Evolutionary conservation across 2,888 invertebrate species (phyloP).

Genomic region (Amphipyra tragopoginis): DNA sequence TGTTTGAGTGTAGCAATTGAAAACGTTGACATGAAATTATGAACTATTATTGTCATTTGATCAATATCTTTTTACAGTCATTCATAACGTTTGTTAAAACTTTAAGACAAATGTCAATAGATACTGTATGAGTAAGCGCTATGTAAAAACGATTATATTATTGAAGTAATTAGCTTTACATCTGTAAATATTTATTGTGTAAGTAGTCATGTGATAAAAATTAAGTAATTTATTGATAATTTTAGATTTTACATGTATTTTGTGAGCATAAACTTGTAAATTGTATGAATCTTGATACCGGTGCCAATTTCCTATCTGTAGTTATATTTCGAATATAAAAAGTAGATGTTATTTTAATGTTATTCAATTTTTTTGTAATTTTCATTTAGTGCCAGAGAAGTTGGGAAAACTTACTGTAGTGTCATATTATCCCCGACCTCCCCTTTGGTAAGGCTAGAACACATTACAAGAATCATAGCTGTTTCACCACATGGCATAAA

Average conservation of each 20-base stretch:
- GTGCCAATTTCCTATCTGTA: slow-evolving; percentile 78
- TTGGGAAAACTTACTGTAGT: slow-evolving; percentile 6
- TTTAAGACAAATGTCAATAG: slow-evolving; percentile 35
- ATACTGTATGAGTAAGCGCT: slow-evolving; percentile 48
- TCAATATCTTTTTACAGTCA: slow-evolving; percentile 45
- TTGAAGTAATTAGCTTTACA: slow-evolving; percentile 51
- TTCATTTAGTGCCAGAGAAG: slow-evolving; percentile 10
- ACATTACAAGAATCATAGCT: no score
- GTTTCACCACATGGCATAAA: no score
- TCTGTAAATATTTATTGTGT: slow-evolving; percentile 73
- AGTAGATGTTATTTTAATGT: slow-evolving; percentile 44
- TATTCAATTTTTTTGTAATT: slow-evolving; percentile 7
- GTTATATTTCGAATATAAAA: slow-evolving; percentile 49
- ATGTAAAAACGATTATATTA: slow-evolving; percentile 61
- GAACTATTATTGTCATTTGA: slow-evolving; percentile 31
- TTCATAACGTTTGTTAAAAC: slow-evolving; percentile 26
- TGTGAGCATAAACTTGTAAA: slow-evolving; percentile 66
- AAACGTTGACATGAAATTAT: slow-evolving; percentile 23
- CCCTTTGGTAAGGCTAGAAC: no score
- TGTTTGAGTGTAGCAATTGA: slow-evolving; percentile 15
- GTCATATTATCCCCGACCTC: slow-evolving; percentile 4
- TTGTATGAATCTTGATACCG: slow-evolving; percentile 67
- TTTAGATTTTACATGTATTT: slow-evolving; percentile 77
- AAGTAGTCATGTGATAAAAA: slow-evolving; percentile 82
- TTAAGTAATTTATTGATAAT: slow-evolving; percentile 83